These are phyloP conservation scores for Portevinia maculata DNA, from an alignment of 2,888 invertebrate genomes.

Conservation along the genomic window DNA sequence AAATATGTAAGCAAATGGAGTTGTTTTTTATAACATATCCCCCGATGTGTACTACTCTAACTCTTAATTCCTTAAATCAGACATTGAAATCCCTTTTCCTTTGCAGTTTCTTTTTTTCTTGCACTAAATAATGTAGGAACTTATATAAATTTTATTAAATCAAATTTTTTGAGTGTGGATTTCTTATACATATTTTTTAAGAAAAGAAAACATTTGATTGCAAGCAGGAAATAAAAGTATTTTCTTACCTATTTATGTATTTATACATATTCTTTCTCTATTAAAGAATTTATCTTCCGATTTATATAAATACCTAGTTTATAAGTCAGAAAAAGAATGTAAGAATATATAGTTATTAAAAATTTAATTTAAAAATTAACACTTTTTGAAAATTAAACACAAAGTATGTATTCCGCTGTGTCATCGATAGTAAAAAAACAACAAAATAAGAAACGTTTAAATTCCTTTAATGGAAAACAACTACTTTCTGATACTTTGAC, in stretches of 20 bases:
- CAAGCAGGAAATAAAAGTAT: neutral
- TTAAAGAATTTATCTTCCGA: neutral
- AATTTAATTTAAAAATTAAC: too few relatives aligned
- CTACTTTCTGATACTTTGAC: conserved; percentile 54
- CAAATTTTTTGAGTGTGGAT: neutral
- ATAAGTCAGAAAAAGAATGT: neutral
- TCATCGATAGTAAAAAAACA: conserved; percentile 66
- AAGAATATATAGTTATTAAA: too few relatives aligned
- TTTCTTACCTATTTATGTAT: too few relatives aligned
- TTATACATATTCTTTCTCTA: neutral
- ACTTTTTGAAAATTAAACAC: conserved; percentile 26
- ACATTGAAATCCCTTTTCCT: too few relatives aligned
- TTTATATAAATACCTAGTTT: neutral
- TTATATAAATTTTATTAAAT: too few relatives aligned
- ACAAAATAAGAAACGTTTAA: conserved; percentile 16
- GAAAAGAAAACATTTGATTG: neutral
- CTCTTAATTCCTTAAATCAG: too few relatives aligned
- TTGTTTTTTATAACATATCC: too few relatives aligned
- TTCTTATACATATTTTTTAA: neutral
- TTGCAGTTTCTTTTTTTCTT: too few relatives aligned
- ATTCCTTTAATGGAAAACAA: conserved; percentile 10
- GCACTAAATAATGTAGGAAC: too few relatives aligned
- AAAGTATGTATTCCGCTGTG: conserved; percentile 66
- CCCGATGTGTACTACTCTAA: too few relatives aligned
- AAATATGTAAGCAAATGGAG: too few relatives aligned